Percentiles rank a stretch among this genome's conserved stretches.
These are phyloP conservation scores for Redunca redunca DNA, from an alignment of 2,113 vertebrate genomes.

Conservation along the genomic window DNA sequence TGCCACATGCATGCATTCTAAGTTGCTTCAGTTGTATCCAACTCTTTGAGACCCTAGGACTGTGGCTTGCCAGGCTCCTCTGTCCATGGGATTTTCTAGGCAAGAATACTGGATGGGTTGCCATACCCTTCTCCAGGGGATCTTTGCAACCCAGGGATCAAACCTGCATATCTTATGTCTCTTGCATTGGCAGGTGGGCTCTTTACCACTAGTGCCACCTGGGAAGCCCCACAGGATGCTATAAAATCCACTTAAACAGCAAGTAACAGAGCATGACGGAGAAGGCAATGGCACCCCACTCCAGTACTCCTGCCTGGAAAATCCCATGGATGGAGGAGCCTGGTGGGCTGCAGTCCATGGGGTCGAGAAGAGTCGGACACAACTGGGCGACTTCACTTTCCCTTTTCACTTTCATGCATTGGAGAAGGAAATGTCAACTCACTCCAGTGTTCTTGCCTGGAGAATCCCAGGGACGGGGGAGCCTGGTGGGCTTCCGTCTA, in stretches of 20 bases:
- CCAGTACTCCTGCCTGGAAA: too few species aligned
- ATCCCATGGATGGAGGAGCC: too few species aligned
- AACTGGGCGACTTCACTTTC: too few species aligned
- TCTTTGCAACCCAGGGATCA: background rate
- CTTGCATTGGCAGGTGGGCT: background rate
- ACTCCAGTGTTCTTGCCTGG: too few species aligned
- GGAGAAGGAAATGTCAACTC: too few species aligned
- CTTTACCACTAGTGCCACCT: background rate
- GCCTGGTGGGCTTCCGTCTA: too few species aligned
- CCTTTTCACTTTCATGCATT: too few species aligned
- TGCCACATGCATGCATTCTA: background rate
- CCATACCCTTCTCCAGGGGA: background rate
- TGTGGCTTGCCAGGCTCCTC: background rate
- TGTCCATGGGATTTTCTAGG: background rate
- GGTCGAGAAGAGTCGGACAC: too few species aligned
- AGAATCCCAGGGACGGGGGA: too few species aligned
- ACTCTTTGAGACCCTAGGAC: background rate
- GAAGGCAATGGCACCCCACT: too few species aligned
- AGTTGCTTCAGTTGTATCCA: background rate
- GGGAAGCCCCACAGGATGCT: background rate
- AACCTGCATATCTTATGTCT: background rate
- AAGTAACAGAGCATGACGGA: background rate
- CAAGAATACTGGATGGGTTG: background rate
- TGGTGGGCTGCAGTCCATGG: too few species aligned
- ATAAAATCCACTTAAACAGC: background rate